A percentile compares a stretch with the other conserved stretches of the same genome.
phyloP scores from a whole-genome alignment of 1,140 invertebrate species.

The Drosophila kohkoa region DNA sequence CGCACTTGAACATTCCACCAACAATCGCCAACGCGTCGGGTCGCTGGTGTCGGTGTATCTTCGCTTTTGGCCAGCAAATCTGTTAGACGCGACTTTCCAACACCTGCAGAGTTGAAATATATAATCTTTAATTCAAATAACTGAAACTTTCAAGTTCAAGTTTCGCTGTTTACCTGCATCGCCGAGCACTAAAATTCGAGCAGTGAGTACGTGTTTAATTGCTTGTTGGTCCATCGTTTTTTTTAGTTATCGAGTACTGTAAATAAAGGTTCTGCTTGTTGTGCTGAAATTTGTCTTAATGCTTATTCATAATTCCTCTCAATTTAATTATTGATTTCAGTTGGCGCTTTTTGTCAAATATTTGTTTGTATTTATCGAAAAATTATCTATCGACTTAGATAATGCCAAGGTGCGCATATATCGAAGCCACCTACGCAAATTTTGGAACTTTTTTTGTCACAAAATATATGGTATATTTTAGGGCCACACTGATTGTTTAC shows the following conservation, averaged over 20 bases:
- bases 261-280: not conserved
- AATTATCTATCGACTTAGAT: not conserved
- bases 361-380: constrained; percentile 5
- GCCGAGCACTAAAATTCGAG: constrained; percentile 58
- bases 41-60: constrained; percentile 50
- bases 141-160: not conserved
- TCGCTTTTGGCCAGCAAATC: constrained; percentile 56
- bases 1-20: constrained; percentile 61
- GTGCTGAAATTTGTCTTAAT: constrained; percentile 13
- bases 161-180: constrained; percentile 44
- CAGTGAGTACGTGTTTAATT: constrained; percentile 47
- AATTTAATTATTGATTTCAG: not conserved
- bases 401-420: not conserved
- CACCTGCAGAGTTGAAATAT: constrained; percentile 37
- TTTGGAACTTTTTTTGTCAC: no score
- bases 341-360: constrained; percentile 10
- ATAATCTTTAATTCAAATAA: not conserved
- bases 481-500: not conserved
- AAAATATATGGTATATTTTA: not conserved
- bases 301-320: not conserved
- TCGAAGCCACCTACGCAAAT: no score
- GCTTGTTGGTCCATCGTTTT: constrained; percentile 25
- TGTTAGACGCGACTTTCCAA: constrained; percentile 60
- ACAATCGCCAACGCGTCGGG: constrained; percentile 33
- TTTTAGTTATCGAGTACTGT: constrained; percentile 11